Evolutionary conservation across 2,113 vertebrate species (phyloP), one percentile per base, ranked within the genome.

Genomic region (Brevimyrus niger): DNA sequence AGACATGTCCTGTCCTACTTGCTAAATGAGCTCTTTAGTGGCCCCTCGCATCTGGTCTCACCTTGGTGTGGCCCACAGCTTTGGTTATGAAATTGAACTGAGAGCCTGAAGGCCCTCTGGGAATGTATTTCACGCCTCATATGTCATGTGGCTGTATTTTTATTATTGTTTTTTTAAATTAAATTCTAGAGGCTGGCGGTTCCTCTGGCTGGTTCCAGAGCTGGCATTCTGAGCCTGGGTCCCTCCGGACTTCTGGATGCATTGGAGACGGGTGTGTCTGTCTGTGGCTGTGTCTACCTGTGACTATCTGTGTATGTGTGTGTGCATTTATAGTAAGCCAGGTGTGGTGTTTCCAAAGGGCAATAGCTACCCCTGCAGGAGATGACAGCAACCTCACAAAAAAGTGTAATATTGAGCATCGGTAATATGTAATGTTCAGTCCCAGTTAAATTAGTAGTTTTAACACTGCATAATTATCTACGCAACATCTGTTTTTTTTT

Each of bases 211-310:
- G 90, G 95, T 55, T 89, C 87, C 88, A 92, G 92, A 87, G 93
- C 94, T 0, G 94, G 92, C 91, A 91, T 85, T 0, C 65, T 92
- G 5, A 87, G 86, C 38, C 91, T 96, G 92, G 73, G 58, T 1
- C 90, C 94, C 0, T 93, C 96, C 1, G 55, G 94, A 0, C 85
- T 98, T 47, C 93, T 97, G 0, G 92, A 95, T 87, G 90, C 93
- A 47, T 76, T 97, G 5, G 96, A 94, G 53, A 97, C 97, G 93
- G 98, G 98, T 98, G 2, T 13, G 47, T 89, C 13, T 51, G 38
- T 42, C 17, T 53, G 31, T 55, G 19, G 55, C 13, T 51, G 13
- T 50, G 46, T 47, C 8, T 0, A 46, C 3, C 15, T 51, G 50
- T 50, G 10, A 11, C 1, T 48, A 2, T 58, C 19, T 58, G 21